Percentiles rank a stretch among this genome's conserved stretches.
These are phyloP conservation scores for Scaptomyza graminum DNA, from an alignment of 1,140 invertebrate genomes.

Conservation along the genomic window DNA sequence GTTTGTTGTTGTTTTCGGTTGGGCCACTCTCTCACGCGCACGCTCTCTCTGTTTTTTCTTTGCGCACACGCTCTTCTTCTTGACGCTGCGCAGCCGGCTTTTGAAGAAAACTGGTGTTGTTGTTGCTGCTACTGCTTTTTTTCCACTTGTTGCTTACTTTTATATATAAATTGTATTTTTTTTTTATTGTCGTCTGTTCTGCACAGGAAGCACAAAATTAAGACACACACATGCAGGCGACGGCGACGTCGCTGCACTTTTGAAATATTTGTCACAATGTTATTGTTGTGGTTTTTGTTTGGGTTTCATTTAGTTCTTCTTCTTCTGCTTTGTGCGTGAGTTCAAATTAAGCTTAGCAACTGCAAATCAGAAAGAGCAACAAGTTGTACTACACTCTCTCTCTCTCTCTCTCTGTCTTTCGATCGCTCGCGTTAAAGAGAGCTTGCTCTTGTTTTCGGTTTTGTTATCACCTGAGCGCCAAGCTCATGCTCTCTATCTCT, in stretches of 20 bases:
- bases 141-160: conserved; percentile 71
- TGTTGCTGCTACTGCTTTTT: conserved; percentile 44
- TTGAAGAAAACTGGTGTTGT: conserved; percentile 63
- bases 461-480: conserved; percentile 47
- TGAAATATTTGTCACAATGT: conserved; percentile 55
- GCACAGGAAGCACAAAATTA: conserved; percentile 77
- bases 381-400: conserved; percentile 29
- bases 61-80: conserved; percentile 10
- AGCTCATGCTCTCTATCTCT: neutral
- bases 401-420: conserved; percentile 31
- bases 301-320: conserved; percentile 26
- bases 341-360: conserved; percentile 47
- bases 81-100: conserved; percentile 61
- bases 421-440: neutral
- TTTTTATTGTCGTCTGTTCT: conserved; percentile 43
- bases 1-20: conserved; percentile 14
- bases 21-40: neutral
- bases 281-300: conserved; percentile 42
- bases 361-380: conserved; percentile 26
- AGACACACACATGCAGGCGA: conserved; percentile 64
- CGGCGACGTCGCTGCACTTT: conserved; percentile 63
- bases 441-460: neutral
- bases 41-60: conserved; percentile 9
- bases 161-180: conserved; percentile 6
- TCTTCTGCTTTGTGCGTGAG: conserved; percentile 49